Evolutionary conservation across 2,888 invertebrate genomes (phyloP).

Genomic region (Drosophila anomalata): DNA sequence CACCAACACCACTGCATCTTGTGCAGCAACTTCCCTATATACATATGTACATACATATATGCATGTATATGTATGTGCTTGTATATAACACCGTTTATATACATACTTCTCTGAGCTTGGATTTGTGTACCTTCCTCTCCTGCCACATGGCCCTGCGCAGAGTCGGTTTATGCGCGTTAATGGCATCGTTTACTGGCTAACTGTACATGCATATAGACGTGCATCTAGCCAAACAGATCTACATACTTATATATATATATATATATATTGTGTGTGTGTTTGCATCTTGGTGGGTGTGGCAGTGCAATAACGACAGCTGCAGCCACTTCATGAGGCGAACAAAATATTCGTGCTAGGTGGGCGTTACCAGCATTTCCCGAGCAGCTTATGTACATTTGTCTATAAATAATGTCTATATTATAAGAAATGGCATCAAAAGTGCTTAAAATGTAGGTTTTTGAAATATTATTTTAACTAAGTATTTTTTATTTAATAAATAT

Average conservation of each 20-base stretch:
- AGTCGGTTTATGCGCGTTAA: conserved; percentile 75
- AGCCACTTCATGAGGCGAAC: conserved; percentile 5
- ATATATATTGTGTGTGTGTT: conserved; percentile 1
- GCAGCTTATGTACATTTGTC: conserved; percentile 25
- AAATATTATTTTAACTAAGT: not conserved
- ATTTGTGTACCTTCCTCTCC: conserved; percentile 28
- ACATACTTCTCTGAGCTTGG: conserved; percentile 13
- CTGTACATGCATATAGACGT: conserved; percentile 54
- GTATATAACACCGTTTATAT: not conserved
- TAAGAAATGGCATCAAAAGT: conserved; percentile 17
- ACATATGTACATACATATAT: not conserved
- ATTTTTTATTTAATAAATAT: no score
- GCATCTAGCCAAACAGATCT: conserved; percentile 10
- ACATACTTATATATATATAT: conserved; percentile 8
- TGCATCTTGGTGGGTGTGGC: conserved; percentile 59
- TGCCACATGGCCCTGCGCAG: conserved; percentile 60
- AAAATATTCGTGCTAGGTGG: conserved; percentile 42
- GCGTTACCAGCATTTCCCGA: conserved; percentile 54
- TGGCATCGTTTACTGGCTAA: conserved; percentile 80
- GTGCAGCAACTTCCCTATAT: conserved; percentile 24
- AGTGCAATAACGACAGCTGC: conserved; percentile 42
- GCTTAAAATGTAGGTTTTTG: conserved; percentile 14
- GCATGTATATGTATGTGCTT: not conserved
- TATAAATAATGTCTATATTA: conserved; percentile 17
- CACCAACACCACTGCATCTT: conserved; percentile 41